phyloP scores from a whole-genome alignment of 2,888 invertebrate species.

The Arctia plantaginis region DNA sequence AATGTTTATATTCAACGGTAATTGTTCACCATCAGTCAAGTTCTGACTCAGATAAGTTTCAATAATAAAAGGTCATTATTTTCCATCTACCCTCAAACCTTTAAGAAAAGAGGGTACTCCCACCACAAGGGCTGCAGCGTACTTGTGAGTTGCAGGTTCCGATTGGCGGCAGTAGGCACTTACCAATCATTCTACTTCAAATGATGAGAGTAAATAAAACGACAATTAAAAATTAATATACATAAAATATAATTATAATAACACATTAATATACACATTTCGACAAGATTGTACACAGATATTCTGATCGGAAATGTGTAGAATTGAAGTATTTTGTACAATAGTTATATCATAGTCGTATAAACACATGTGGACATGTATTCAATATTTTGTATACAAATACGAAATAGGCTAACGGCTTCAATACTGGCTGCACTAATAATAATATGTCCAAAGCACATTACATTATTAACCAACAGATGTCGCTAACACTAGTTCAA shows the following conservation, averaged over 20 bases:
- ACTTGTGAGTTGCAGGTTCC: not conserved
- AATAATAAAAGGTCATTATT: not conserved
- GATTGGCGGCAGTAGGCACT: too few species aligned
- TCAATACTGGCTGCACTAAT: constrained; percentile 3
- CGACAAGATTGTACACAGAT: constrained; percentile 55
- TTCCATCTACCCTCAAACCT: too few species aligned
- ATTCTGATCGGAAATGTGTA: constrained; percentile 46
- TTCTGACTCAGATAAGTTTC: not conserved
- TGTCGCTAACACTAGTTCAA: constrained; percentile 34
- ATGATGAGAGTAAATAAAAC: constrained; percentile 44
- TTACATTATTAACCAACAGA: constrained; percentile 33
- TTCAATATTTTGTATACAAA: constrained; percentile 49
- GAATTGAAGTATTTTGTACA: constrained; percentile 56
- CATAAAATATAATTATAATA: constrained; percentile 72
- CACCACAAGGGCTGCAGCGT: not conserved
- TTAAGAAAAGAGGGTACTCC: too few species aligned
- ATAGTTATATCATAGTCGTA: constrained; percentile 45
- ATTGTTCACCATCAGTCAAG: not conserved
- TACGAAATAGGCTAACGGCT: not conserved
- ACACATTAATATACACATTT: constrained; percentile 64
- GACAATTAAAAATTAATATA: constrained; percentile 65
- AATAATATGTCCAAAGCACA: constrained; percentile 16
- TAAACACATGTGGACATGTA: constrained; percentile 42
- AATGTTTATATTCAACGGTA: too few species aligned
- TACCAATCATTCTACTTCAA: too few species aligned